Base-by-base conservation (phyloP, 2,888 invertebrate genomes). In the Synergus itoensis region DNA sequence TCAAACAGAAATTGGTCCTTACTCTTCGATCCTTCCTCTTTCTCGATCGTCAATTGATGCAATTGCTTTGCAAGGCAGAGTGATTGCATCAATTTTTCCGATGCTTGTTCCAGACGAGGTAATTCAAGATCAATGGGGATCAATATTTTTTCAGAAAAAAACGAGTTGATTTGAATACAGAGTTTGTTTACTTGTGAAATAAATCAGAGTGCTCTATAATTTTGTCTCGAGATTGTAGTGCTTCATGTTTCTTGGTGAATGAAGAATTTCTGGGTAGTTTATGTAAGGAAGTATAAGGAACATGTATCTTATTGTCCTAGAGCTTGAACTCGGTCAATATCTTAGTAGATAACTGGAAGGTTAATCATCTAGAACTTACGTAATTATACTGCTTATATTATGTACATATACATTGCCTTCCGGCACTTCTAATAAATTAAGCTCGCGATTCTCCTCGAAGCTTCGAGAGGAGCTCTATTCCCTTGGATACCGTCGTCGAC, bases 1-100 rank as follows among this genome's bases (percentile, higher is more conserved):
- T 48, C 69, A 48, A 28, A 36, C 8, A 69, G 48, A 21, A 69
- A 69, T 69, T 45, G 69, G 21, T 69, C 45, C 9, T 69, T 69
- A 69, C 28, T 28, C 28, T 28, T 28, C 28, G 3, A 28, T 28
- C 28, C 28, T 28, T 69, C 8, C 63, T 69, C 16, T 73, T 16
- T 11, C 11, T 21, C 60, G 11, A 3, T 21, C 60, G 21, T 60
- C 11, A 18, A 60, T 60, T 21, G 21, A 60, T 21, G 12, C 18
- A 21, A 53, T 73, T 48, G 53, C 69, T 73, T 16, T 36, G 28
- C 16, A 73, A 53, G 28, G 69, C 48, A 48, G 36, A 53, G 48
- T 69, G 16, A 69, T 48, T 69, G 48, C 14, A 69, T 43, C 28
- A 53, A 53, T 36, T 73, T 73, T 69, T 21, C 28, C 9, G 16